Base-by-base conservation (phyloP, 2,888 invertebrate species). In the Oxytorus armatus region DNA sequence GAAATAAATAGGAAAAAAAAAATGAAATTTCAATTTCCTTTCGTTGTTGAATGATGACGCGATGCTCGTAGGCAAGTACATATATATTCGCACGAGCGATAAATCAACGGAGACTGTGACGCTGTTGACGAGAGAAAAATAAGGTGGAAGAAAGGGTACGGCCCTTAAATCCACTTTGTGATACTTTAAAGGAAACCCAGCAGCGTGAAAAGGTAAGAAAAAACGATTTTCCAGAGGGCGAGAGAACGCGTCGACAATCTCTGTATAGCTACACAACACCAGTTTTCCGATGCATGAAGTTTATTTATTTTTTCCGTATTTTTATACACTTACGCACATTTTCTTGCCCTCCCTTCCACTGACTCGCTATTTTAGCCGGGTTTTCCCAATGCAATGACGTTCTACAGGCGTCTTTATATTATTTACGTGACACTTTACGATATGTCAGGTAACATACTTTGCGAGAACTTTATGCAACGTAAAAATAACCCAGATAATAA, bases 361-460 rank as follows among this genome's bases (percentile, higher is more conserved):
- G 53, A 11, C 29, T 33, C n/a, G n/a, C n/a, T n/a, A n/a, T n/a
- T n/a, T n/a, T n/a, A n/a, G n/a, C n/a, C n/a, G n/a, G n/a, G n/a
- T n/a, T n/a, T n/a, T n/a, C n/a, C n/a, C n/a, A n/a, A n/a, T n/a
- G n/a, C n/a, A n/a, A n/a, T n/a, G n/a, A n/a, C n/a, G n/a, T n/a
- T n/a, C n/a, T n/a, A n/a, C n/a, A n/a, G n/a, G n/a, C n/a, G n/a
- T n/a, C n/a, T n/a, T n/a, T n/a, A n/a, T n/a, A n/a, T n/a, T n/a
- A 65, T 70, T 79, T 79, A 70, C 76, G 61, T 21, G 66, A 66
- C n/a, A n/a, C n/a, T n/a, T n/a, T n/a, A n/a, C n/a, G n/a, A n/a
- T n/a, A n/a, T n/a, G n/a, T n/a, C n/a, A n/a, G n/a, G n/a, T n/a
- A n/a, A n/a, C n/a, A n/a, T n/a, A n/a, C n/a, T n/a, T n/a, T n/a